Evolutionary conservation across 2,888 invertebrate genomes (phyloP), one percentile per base, ranked within the genome.

Genomic region (Hydropsyche betteni): DNA sequence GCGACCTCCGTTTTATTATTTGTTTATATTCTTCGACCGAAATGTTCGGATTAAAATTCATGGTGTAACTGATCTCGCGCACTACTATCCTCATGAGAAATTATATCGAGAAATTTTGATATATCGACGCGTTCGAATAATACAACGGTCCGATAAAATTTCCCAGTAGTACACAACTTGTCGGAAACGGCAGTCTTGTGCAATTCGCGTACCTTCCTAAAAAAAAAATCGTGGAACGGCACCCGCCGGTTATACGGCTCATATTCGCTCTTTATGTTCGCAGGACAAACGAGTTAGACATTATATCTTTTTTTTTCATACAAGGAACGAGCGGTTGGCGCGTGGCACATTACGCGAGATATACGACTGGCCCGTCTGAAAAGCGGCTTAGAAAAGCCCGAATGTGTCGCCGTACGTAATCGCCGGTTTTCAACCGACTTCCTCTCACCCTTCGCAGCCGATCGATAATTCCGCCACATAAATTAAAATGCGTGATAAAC

Each of bases 401-500:
- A 64, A 64, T 64, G 64, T 64, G 64, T 64, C 64, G 64, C 34
- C 64, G 64, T 64, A 64, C 64, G 34, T 55, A 55, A 55, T 55
- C 55, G 55, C n/a, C 14, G 16, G 7, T 34, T 61, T 33, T 61
- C 61, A 24, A 61, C 36, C 68, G 44, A 44, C 44, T 44, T 10
- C 72, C 68, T 68, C 36, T n/a, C 53, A 52, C 51, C 74, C 74
- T 72, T 44, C 38, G 68, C 68, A 58, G 55, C 76, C 73, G 75
- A 36, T 64, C 64, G 64, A 64, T 77, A 77, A 77, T 75, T 77
- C 77, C 73, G 44, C 75, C 77, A 73, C 74, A 77, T 75, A 75
- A 77, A 75, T 77, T 75, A 77, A 75, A 77, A 75, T 75, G 55
- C 77, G 55, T 71, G 75, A 75, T 77, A 75, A 73, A 77, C 70